A percentile compares a stretch with the other conserved stretches of the same genome.
Evolutionary conservation across 2,888 invertebrate genomes (phyloP).

Genomic region (Hybos culiciformis): DNA sequence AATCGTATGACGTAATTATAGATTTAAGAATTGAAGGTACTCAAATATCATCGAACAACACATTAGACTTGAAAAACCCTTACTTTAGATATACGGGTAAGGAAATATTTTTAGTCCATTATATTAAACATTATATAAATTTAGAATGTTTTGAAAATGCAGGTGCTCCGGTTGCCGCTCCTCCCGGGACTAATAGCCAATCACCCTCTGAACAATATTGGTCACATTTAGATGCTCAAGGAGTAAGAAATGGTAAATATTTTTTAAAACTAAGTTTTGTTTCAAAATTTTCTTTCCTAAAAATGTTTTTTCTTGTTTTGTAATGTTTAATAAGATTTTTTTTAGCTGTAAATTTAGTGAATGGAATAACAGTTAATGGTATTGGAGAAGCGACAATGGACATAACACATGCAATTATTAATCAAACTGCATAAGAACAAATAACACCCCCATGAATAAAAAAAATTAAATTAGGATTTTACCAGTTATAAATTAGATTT

Average conservation of each 20-base stretch:
- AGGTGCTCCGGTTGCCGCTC: constrained; percentile 83
- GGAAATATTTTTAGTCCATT: too few species aligned
- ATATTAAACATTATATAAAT: too few species aligned
- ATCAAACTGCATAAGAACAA: constrained; percentile 25
- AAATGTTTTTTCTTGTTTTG: constrained; percentile 2
- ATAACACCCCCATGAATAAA: constrained; percentile 17
- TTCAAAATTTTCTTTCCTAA: constrained; percentile 3
- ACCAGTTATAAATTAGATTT: too few species aligned
- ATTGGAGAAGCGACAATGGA: constrained; percentile 60
- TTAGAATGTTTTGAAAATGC: too few species aligned
- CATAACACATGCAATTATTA: constrained; percentile 42
- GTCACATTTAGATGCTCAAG: constrained; percentile 70
- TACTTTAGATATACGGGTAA: constrained; percentile 94
- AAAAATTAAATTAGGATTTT: too few species aligned
- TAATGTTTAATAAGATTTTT: constrained; percentile 2
- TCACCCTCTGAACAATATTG: constrained; percentile 92
- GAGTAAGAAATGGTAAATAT: constrained; percentile 27
- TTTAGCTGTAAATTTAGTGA: constrained; percentile 56
- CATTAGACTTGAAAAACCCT: constrained; percentile 93
- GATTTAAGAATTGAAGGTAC: constrained; percentile 84
- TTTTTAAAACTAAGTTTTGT: constrained; percentile 9
- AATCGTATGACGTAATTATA: constrained; percentile 98
- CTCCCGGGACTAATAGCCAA: constrained; percentile 77
- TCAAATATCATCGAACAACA: constrained; percentile 71
- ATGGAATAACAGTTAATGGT: constrained; percentile 61